Base-by-base conservation (phyloP, 2,888 invertebrate genomes). In the Mayetiola destructor region DNA sequence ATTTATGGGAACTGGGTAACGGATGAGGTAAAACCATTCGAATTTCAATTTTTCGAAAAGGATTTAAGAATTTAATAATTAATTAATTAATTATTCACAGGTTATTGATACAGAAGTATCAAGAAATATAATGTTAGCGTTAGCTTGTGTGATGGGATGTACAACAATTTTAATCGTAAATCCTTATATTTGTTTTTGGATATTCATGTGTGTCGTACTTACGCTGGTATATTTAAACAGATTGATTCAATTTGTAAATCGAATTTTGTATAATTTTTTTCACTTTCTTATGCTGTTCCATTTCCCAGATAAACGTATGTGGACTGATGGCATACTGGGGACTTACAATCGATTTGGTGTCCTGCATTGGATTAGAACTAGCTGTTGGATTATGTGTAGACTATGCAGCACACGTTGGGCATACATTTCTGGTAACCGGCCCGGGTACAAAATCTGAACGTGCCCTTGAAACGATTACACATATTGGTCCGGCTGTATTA, bases 311-410 rank as follows among this genome's bases (percentile, higher is more conserved):
- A 1, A 82, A 85, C 65, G 84, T 86, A 12, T 79, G 82, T 63
- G 87, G 87, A 1, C 82, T 80, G 66, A 86, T 87, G 85, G 82
- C 84, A 66, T 77, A 80, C 61, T 88, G 87, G 88, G 86, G 84
- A 4, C 75, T 88, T 67, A 86, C 88, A 3, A 83, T 90, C 37
- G 88, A 89, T 67, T 80, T 87, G 56, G 84, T 85, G 10, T 56
- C 88, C 56, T 86, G 88, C 66, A 85, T 89, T 57, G 85, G 84
- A 29, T 73, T 89, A 12, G 85, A 88, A 64, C 73, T 89, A 32
- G 86, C 86, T 3, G 84, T 88, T 60, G 89, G 89, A 55, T 73
- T 90, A 56, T 87, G 88, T 65, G 85, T 89, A 0, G 89, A 90
- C 70, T 89, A 88, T 64, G 85, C 88, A 0, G 84, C 86, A 2